Percentiles rank a stretch among this genome's conserved stretches.
Conservation (phyloP, 1,140 invertebrate genomes). For the Ditylenchus dipsaci region DNA sequence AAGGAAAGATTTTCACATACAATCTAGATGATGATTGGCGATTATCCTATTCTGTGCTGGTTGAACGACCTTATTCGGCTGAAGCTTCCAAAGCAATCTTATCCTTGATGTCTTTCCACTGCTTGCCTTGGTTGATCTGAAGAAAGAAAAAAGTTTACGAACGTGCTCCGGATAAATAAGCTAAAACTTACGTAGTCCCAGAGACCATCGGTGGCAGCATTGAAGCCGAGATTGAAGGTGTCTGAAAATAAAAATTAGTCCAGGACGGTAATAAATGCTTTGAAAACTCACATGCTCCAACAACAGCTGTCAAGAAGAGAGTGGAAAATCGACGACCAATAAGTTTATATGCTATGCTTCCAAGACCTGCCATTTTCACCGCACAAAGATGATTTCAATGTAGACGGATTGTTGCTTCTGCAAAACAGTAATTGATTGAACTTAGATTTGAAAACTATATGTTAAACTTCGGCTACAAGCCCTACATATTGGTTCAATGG, state of each 20-base stretch:
- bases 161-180: too few species aligned
- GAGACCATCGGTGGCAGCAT: not conserved
- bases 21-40: too few species aligned
- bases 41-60: too few species aligned
- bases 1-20: too few species aligned
- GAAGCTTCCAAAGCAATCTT: not conserved
- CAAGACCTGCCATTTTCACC: not conserved
- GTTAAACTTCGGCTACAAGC: too few species aligned
- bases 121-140: constrained; percentile 23
- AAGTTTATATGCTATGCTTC: not conserved
- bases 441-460: too few species aligned
- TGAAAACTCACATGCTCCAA: constrained; percentile 13
- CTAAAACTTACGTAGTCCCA: not conserved
- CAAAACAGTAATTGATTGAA: too few species aligned
- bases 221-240: not conserved
- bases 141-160: not conserved
- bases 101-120: constrained; percentile 24
- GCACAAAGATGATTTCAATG: not conserved
- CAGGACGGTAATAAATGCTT: not conserved
- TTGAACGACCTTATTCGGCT: not conserved
- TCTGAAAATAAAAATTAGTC: not conserved
- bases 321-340: constrained; percentile 19
- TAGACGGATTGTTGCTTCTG: not conserved
- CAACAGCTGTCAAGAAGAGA: constrained; percentile 7
- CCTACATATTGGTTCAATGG: too few species aligned